Percentiles rank a stretch among this genome's conserved stretches.
These are phyloP conservation scores for Leuciscus idus DNA, from an alignment of 2,113 vertebrate species.

Conservation along the genomic window DNA sequence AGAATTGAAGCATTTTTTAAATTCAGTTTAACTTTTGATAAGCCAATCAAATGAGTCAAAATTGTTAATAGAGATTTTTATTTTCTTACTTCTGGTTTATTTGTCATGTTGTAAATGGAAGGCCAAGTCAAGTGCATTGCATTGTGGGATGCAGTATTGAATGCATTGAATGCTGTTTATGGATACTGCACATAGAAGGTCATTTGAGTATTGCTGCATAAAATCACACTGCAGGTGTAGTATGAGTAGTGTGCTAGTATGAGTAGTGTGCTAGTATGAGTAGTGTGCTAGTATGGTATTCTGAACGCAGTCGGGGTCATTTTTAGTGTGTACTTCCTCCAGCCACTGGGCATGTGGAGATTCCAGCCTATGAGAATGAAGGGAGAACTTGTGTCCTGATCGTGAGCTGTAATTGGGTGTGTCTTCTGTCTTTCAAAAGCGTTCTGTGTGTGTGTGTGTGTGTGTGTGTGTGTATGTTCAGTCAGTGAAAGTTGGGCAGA, in stretches of 20 bases:
- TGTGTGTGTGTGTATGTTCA: conserved; percentile 34
- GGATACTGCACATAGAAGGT: neutral
- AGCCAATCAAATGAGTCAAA: no score
- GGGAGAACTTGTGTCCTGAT: conserved; percentile 48
- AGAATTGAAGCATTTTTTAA: neutral
- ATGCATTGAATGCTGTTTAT: neutral
- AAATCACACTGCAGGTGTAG: neutral
- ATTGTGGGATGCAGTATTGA: neutral
- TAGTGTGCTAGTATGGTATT: neutral
- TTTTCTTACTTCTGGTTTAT: neutral
- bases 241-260: neutral
- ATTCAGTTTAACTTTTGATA: neutral
- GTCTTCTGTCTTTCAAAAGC: conserved; percentile 22
- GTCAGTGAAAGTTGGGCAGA: conserved; percentile 35
- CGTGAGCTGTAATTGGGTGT: conserved; percentile 55
- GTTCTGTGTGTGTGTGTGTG: conserved; percentile 49
- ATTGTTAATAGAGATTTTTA: no score
- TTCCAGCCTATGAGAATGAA: conserved; percentile 29
- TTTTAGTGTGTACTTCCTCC: conserved; percentile 20
- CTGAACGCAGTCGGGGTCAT: neutral
- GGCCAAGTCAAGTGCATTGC: neutral
- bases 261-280: no score
- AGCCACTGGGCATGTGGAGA: neutral
- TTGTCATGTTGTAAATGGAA: neutral
- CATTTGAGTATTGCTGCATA: neutral